Conservation (phyloP, 2,888 invertebrate genomes). For the Eustalomyia histrio region DNA sequence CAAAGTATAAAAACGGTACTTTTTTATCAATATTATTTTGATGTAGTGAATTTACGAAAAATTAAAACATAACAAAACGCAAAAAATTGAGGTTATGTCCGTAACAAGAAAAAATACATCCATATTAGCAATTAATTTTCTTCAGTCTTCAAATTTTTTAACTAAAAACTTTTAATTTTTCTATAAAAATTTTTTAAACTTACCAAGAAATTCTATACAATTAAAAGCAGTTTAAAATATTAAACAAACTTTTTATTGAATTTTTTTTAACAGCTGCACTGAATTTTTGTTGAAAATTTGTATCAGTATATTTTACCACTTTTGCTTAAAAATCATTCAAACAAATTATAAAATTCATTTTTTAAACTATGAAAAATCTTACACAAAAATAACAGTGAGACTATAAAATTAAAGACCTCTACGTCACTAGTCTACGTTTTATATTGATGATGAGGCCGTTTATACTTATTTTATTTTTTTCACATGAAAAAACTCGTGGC, state of each 20-base stretch:
- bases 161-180: not conserved
- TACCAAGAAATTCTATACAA: slow-evolving; percentile 18
- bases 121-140: not conserved
- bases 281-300: not conserved
- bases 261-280: not conserved
- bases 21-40: not conserved
- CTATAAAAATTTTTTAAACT: slow-evolving; percentile 9
- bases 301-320: not conserved
- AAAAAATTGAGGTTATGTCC: slow-evolving; percentile 49
- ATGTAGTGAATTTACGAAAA: slow-evolving; percentile 17
- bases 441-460: slow-evolving; percentile 16
- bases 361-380: not conserved
- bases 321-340: not conserved
- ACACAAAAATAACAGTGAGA: not conserved
- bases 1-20: not conserved
- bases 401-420: slow-evolving; percentile 33
- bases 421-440: slow-evolving; percentile 35
- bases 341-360: not conserved
- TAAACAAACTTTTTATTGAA: not conserved
- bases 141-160: not conserved
- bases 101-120: not conserved
- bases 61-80: slow-evolving; percentile 37
- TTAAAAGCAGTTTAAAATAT: not conserved
- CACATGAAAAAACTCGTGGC: slow-evolving; percentile 56
- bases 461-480: not conserved